Evolutionary conservation across 2,113 vertebrate species (phyloP).

Genomic region (Stegostoma tigrinum): DNA sequence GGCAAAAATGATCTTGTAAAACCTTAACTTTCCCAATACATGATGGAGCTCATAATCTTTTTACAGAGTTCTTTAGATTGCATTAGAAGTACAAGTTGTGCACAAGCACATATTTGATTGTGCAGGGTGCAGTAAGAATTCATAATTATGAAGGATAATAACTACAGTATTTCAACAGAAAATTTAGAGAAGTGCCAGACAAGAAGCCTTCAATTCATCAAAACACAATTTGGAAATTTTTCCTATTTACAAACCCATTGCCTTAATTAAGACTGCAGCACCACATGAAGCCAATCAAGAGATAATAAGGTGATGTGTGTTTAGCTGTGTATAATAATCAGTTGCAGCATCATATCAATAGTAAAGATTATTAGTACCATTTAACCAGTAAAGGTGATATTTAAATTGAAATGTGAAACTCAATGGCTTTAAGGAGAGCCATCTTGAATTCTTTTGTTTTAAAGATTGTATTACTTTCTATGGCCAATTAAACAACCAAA

Average conservation of each 20-base stretch:
- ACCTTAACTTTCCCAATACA: not conserved
- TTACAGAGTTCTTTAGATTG: not conserved
- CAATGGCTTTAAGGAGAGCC: not conserved
- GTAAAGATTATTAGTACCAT: not conserved
- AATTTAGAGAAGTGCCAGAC: not conserved
- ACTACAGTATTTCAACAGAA: not conserved
- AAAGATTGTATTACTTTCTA: not conserved
- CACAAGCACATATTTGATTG: not conserved
- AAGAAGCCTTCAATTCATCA: not conserved
- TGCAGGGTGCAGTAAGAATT: not conserved
- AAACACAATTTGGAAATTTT: not conserved
- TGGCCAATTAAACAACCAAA: not conserved
- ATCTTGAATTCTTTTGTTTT: not conserved
- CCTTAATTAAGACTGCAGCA: not conserved
- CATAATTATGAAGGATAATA: not conserved
- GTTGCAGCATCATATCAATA: not conserved
- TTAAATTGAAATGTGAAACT: not conserved
- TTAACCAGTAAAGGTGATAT: not conserved
- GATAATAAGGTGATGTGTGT: not conserved
- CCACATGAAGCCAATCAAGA: not conserved
- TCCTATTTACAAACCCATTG: not conserved
- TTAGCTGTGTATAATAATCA: not conserved
- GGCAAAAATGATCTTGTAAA: not conserved
- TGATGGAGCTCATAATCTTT: not conserved
- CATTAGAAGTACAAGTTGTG: not conserved